Percentiles rank a stretch among this genome's conserved stretches.
phyloP scores from a whole-genome alignment of 2,797 vertebrate genomes.

The Steatocranus sp. region DNA sequence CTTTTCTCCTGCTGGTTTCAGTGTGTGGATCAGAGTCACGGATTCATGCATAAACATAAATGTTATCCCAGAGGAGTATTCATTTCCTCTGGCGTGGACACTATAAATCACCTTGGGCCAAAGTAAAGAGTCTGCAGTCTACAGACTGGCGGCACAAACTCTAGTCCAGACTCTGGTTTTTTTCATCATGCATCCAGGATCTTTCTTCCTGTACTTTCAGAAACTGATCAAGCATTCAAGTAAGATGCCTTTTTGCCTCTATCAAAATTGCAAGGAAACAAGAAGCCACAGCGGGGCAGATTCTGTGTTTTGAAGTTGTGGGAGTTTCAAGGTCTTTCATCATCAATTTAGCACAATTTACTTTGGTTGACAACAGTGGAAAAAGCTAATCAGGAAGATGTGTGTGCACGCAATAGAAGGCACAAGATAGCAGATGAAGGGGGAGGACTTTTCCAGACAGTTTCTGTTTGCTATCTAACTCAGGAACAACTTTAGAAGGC shows the following conservation, averaged over 20 bases:
- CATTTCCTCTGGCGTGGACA: slow-evolving; percentile 53
- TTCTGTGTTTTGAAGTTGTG: slow-evolving; percentile 38
- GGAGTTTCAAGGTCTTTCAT: slow-evolving; percentile 68
- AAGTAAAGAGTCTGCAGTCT: slow-evolving; percentile 63
- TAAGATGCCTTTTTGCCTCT: slow-evolving; percentile 6
- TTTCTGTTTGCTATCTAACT: slow-evolving; percentile 52
- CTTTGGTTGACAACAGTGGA: slow-evolving; percentile 53
- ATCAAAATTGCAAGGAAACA: slow-evolving; percentile 19
- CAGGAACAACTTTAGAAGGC: slow-evolving; percentile 62
- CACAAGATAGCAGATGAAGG: neutral
- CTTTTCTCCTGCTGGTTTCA: slow-evolving; percentile 11
- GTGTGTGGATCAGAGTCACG: slow-evolving; percentile 26
- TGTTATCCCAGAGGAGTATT: slow-evolving; percentile 33
- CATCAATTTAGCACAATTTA: slow-evolving; percentile 62
- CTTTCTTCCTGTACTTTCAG: neutral
- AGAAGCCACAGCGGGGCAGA: slow-evolving; percentile 18
- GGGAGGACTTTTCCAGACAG: slow-evolving; percentile 7
- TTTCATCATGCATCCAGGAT: neutral
- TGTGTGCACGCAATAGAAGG: neutral
- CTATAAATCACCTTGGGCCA: slow-evolving; percentile 58
- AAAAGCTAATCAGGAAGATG: slow-evolving; percentile 62
- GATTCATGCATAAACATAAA: slow-evolving; percentile 61
- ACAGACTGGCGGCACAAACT: slow-evolving; percentile 13
- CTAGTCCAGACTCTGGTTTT: neutral
- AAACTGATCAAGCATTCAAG: neutral